Percentiles rank a stretch among this genome's conserved stretches.
Evolutionary conservation across 2,888 invertebrate genomes (phyloP).

Genomic region (Diarsia dahlii): DNA sequence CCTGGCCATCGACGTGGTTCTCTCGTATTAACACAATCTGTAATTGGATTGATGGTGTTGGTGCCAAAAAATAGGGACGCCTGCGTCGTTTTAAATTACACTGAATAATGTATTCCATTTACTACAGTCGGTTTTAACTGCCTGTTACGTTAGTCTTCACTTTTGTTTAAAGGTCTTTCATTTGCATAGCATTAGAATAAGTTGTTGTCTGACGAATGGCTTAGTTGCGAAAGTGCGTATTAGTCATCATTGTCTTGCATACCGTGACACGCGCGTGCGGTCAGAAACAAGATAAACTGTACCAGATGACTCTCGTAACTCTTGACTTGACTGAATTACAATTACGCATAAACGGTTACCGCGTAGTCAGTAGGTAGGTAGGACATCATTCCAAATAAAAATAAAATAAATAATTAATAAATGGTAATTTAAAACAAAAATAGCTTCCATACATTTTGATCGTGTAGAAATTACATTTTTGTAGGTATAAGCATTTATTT

Average conservation of each 20-base stretch:
- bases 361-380: no score
- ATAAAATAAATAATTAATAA: no score
- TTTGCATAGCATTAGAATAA: constrained; percentile 69
- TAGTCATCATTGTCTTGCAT: constrained; percentile 48
- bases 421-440: no score
- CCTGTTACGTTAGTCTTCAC: constrained; percentile 28
- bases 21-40: constrained; percentile 23
- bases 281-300: constrained; percentile 9
- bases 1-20: not conserved
- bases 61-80: not conserved
- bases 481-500: no score
- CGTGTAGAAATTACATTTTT: no score
- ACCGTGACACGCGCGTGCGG: constrained; percentile 22
- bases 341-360: not conserved
- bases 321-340: not conserved
- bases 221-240: constrained; percentile 60
- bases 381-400: not conserved
- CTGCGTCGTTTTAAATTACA: constrained; percentile 9
- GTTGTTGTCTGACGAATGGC: constrained; percentile 46
- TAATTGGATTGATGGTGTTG: constrained; percentile 14
- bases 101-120: constrained; percentile 42
- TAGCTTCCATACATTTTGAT: no score
- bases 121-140: constrained; percentile 9
- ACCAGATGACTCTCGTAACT: constrained; percentile 17
- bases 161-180: constrained; percentile 52